These are phyloP conservation scores for Brachyistius frenatus DNA, from an alignment of 2,113 vertebrate genomes.

Conservation along the genomic window DNA sequence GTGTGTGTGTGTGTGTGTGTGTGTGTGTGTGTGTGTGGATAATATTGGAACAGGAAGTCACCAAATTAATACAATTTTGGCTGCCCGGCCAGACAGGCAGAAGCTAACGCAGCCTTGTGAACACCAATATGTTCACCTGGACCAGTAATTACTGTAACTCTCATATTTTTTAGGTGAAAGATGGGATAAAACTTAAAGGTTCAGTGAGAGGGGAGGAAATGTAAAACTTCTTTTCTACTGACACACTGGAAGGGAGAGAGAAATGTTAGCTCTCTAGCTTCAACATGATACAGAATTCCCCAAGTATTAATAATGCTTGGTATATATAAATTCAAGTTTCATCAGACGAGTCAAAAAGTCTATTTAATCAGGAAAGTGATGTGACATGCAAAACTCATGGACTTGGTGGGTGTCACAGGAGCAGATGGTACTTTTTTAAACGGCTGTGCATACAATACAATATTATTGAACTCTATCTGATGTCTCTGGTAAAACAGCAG, in stretches of 20 bases:
- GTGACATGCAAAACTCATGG: too few relatives aligned
- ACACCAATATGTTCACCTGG: slow-evolving; percentile 47
- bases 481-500: background rate
- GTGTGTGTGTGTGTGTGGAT: background rate
- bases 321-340: too few relatives aligned
- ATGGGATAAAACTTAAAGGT: background rate
- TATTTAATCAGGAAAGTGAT: too few relatives aligned
- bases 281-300: too few relatives aligned
- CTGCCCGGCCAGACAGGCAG: slow-evolving; percentile 32
- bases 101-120: slow-evolving; percentile 27
- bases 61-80: slow-evolving; percentile 54
- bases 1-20: slow-evolving; percentile 11
- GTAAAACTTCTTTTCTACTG: background rate
- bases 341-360: too few relatives aligned
- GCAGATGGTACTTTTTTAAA: too few relatives aligned
- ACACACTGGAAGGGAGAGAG: background rate
- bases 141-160: slow-evolving; percentile 48
- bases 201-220: background rate
- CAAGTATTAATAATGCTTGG: too few relatives aligned
- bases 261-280: background rate
- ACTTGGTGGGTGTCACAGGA: too few relatives aligned
- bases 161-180: slow-evolving; percentile 20
- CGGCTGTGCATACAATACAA: background rate
- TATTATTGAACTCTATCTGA: background rate
- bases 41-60: slow-evolving; percentile 38